These are phyloP conservation scores for Centrocercus urophasianus DNA, from an alignment of 2,113 vertebrate species.

Conservation along the genomic window DNA sequence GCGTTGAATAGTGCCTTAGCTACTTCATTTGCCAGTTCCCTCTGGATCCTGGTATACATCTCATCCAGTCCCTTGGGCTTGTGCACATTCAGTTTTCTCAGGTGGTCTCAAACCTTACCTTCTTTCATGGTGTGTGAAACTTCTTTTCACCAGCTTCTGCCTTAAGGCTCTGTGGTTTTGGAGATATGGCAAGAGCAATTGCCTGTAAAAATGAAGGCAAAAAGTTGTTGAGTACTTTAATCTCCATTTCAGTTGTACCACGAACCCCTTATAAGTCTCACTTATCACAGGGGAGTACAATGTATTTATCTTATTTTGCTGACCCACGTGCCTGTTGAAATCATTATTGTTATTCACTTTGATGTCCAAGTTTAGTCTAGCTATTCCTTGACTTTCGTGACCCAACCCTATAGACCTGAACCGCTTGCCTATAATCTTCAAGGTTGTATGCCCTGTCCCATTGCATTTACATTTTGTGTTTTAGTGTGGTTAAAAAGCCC, in stretches of 20 bases:
- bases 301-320: neutral
- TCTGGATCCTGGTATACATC: neutral
- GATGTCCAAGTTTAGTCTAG: neutral
- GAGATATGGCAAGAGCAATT: neutral
- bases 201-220: neutral
- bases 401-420: neutral
- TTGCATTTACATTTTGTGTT: neutral
- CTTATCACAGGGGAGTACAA: neutral
- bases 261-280: neutral
- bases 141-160: neutral
- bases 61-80: neutral
- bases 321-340: neutral
- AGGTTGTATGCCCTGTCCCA: neutral
- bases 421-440: neutral
- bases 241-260: neutral
- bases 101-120: neutral
- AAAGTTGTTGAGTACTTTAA: neutral
- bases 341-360: neutral
- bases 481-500: neutral
- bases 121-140: neutral
- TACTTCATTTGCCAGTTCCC: neutral
- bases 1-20: neutral
- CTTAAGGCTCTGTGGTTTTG: neutral
- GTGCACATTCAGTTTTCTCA: neutral
- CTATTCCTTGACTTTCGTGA: neutral